Conservation (phyloP, 2,797 vertebrate genomes). For the Buphagus erythrorhynchus region DNA sequence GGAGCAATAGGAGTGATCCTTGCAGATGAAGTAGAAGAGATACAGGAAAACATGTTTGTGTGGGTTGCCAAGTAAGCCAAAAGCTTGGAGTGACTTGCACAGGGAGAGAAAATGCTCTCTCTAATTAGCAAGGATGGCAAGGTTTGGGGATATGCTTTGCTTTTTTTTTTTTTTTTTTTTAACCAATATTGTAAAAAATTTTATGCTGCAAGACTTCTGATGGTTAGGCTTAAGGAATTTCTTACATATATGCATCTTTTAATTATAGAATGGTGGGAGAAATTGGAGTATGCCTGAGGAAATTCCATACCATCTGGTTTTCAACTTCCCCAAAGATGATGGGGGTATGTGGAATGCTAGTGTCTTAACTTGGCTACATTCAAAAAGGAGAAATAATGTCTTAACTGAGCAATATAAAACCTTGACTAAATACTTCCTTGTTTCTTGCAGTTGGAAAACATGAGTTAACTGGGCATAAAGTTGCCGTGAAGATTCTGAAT, state of each 20-base stretch:
- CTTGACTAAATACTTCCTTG: background rate
- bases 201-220: background rate
- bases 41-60: background rate
- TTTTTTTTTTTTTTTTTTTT: too few species aligned
- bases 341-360: background rate
- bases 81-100: background rate
- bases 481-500: constrained; percentile 98
- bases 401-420: background rate
- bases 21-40: background rate
- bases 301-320: background rate
- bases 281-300: background rate
- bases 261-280: background rate
- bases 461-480: constrained; percentile 97
- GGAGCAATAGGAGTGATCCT: background rate
- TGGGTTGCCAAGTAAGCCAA: background rate
- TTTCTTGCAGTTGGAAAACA: constrained; percentile 90
- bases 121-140: background rate
- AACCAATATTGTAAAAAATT: background rate
- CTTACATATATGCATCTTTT: background rate
- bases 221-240: background rate
- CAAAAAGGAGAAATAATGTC: background rate
- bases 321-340: background rate
- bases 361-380: background rate
- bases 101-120: background rate
- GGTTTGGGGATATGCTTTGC: background rate